These are phyloP conservation scores for Hucho hucho DNA, from an alignment of 2,113 vertebrate species.

Conservation along the genomic window DNA sequence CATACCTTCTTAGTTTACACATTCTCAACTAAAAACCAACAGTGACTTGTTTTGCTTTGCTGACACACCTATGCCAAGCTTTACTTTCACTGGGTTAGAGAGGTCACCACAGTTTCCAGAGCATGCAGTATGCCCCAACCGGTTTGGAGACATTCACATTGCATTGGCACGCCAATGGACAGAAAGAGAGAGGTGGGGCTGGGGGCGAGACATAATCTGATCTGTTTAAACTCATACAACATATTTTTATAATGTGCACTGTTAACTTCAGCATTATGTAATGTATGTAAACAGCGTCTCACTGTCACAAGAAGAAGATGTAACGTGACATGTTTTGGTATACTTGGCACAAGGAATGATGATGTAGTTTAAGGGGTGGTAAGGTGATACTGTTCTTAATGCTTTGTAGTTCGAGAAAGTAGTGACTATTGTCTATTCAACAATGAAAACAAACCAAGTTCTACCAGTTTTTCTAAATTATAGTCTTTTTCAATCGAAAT, in stretches of 20 bases:
- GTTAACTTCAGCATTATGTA: background rate
- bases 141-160: conserved; percentile 22
- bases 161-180: background rate
- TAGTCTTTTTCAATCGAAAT: too few relatives aligned
- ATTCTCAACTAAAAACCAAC: background rate
- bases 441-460: background rate
- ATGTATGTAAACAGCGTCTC: background rate
- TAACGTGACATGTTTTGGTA: background rate
- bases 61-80: background rate
- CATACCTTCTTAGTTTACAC: background rate
- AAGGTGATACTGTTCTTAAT: too few relatives aligned
- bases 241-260: background rate
- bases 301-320: background rate
- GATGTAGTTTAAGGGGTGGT: too few relatives aligned
- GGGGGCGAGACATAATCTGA: background rate
- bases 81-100: background rate
- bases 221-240: background rate
- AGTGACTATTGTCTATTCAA: background rate
- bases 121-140: background rate
- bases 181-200: background rate
- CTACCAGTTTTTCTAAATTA: too few relatives aligned
- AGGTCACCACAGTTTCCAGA: background rate
- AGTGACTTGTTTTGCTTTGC: background rate
- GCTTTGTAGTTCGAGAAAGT: too few relatives aligned
- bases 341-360: background rate